Evolutionary conservation across 2,113 vertebrate genomes (phyloP), one percentile per base, ranked within the genome.

Genomic region (Lophochroa leadbeateri): DNA sequence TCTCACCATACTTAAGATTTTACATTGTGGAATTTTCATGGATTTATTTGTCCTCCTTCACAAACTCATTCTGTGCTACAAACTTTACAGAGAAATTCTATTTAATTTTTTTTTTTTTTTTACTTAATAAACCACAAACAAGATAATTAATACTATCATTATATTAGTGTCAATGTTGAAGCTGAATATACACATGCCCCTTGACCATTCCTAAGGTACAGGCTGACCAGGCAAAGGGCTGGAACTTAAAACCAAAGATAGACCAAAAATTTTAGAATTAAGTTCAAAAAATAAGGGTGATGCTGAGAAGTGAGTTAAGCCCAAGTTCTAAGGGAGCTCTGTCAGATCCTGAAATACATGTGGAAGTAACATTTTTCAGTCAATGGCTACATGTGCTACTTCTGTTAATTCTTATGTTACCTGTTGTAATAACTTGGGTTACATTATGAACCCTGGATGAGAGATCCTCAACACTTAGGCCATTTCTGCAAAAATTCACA

Each of bases 301-400:
- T 39, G 16, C 2, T 76, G 55, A 70, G 27, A 70, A 70, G 8
- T 25, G 5, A 86, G 21, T 3, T 63, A 87, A 57, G 7, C 10
- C 20, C 9, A 35, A 43, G 8, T 61, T 61, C 28, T 41, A 37
- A 13, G 43, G 10, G 17, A 69, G 18, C 7, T 61, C 11, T 74
- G 13, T 35, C n/a, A 68, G 14, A 11, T 68, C 46, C 31, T 86
- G 14, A 75, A 63, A 55, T 43, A 27, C 17, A 12, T 28, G 10
- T 55, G 63, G 20, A 82, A 55, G 19, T 1, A 6, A 47, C 16
- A 24, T 61, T 4, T 0, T 50, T 69, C 23, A 44, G 35, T 50
- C 23, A 57, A 44, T 14, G 7, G 9, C 15, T 70, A 21, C 0
- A 0, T 57, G 44, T 43, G 27, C 3, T 28, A 50, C 13, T 57